A percentile compares a stretch with the other conserved stretches of the same genome.
These are phyloP conservation scores for Corythornis madagascariensis DNA, from an alignment of 2,113 vertebrate species.

Conservation along the genomic window DNA sequence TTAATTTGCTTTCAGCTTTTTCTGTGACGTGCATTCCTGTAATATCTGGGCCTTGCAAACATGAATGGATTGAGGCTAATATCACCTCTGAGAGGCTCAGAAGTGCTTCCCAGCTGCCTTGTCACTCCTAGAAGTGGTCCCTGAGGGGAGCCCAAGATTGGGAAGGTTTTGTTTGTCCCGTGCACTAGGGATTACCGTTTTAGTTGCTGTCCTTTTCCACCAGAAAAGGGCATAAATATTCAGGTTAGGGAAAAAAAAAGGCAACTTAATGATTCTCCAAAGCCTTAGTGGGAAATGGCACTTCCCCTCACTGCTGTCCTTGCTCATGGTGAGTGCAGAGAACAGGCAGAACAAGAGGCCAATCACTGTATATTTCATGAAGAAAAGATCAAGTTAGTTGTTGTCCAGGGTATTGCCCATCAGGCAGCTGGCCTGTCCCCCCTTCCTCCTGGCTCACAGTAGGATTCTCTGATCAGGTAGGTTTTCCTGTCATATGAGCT, in stretches of 20 bases:
- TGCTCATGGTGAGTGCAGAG: background rate
- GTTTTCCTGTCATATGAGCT: constrained; percentile 1
- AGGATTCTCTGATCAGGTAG: constrained; percentile 6
- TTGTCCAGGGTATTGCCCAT: background rate
- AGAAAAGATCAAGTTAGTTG: constrained; percentile 19
- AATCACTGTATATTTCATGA: constrained; percentile 41
- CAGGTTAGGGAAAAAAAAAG: background rate
- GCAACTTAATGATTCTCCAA: background rate
- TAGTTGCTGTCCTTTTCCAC: background rate
- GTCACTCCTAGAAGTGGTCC: background rate
- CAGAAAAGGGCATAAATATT: background rate
- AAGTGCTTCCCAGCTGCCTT: background rate
- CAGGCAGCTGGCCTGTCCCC: constrained; percentile 8
- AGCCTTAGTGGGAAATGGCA: background rate
- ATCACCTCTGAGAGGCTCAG: background rate
- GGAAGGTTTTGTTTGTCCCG: background rate
- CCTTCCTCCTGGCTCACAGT: background rate
- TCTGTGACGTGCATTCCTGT: background rate
- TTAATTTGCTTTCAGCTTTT: constrained; percentile 41
- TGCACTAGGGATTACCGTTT: background rate
- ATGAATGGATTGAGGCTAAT: background rate
- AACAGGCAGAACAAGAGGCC: background rate
- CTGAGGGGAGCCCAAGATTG: background rate
- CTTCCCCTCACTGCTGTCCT: background rate
- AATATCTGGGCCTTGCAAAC: background rate